Evolutionary conservation across 2,113 vertebrate genomes (phyloP), one percentile per base, ranked within the genome.

Genomic region (Eublepharis macularius): DNA sequence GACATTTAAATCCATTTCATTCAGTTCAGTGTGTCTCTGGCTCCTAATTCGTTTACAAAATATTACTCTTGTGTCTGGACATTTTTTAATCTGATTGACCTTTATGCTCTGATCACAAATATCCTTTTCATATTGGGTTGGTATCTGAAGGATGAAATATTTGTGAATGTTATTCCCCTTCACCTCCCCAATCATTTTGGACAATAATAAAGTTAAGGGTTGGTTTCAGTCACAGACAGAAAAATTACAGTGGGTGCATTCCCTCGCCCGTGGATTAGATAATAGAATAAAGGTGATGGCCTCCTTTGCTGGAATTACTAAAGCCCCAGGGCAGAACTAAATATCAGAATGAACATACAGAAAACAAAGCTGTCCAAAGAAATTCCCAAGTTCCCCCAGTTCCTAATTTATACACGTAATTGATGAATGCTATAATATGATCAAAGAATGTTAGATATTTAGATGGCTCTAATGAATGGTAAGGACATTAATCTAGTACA

Each of bases 1-100:
- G 89, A 90, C 91, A 90, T 90, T 90, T 92, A 77, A 89, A 92
- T 92, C 89, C 80, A 89, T 90, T 86, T 82, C 45, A 74, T 80
- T 82, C 68, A 60, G 49, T 82, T 90, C 81, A 87, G 76, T 86
- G 74, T 45, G 36, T 69, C 80, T 90, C 85, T 57, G 49, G 47
- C 77, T 79, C 81, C 86, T 84, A 81, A 81, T 90, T 87, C 83
- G 81, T 85, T 87, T 83, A 78, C 82, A 86, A 69, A 87, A 87
- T 92, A 85, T 87, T 83, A 87, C 83, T 82, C 86, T 36, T 70
- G 87, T 80, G 85, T 78, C 76, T 77, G 80, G 76, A 90, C 84
- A 54, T 90, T 90, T 90, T 88, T 87, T 68, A 86, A 87, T 90
- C 82, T 90, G 81, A 90, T 84, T 89, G 85, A 87, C 76, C 84